A percentile compares a stretch with the other conserved stretches of the same genome.
Evolutionary conservation across 2,797 vertebrate species (phyloP).

Genomic region (Halcyon smyrnensis): DNA sequence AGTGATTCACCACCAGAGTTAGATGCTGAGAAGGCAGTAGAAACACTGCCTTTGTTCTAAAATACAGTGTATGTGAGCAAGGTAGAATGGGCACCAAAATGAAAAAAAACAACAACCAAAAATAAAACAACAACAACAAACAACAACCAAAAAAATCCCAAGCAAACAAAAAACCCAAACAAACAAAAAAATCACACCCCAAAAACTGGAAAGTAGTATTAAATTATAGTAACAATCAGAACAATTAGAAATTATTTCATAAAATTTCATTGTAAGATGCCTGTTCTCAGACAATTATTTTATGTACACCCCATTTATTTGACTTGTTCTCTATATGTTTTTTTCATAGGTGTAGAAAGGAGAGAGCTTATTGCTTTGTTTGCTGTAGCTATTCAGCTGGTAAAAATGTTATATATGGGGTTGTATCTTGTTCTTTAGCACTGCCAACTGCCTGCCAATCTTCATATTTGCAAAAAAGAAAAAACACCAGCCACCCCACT

Average conservation of each 20-base stretch:
- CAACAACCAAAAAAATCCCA: too few species aligned
- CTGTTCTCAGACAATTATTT: background rate
- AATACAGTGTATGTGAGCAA: background rate
- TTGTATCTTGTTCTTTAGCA: constrained; percentile 43
- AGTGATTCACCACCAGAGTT: background rate
- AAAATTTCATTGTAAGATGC: background rate
- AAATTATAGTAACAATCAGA: background rate
- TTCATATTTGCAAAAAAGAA: constrained; percentile 61
- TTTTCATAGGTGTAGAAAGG: background rate
- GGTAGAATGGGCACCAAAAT: background rate
- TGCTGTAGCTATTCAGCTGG: constrained; percentile 2
- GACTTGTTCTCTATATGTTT: background rate
- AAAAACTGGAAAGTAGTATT: background rate
- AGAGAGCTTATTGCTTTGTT: background rate
- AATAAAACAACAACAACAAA: too few species aligned
- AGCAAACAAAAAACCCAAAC: too few species aligned
- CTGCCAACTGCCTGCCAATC: constrained; percentile 44
- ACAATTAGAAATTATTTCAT: background rate
- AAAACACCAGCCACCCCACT: constrained; percentile 12
- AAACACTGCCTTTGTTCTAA: constrained; percentile 15
- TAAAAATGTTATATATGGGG: constrained; percentile 39
- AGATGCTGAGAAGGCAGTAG: background rate
- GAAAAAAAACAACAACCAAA: background rate
- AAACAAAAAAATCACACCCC: background rate
- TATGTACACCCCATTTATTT: background rate